These are phyloP conservation scores for Pavo muticus DNA, from an alignment of 2,113 vertebrate genomes.

Conservation along the genomic window DNA sequence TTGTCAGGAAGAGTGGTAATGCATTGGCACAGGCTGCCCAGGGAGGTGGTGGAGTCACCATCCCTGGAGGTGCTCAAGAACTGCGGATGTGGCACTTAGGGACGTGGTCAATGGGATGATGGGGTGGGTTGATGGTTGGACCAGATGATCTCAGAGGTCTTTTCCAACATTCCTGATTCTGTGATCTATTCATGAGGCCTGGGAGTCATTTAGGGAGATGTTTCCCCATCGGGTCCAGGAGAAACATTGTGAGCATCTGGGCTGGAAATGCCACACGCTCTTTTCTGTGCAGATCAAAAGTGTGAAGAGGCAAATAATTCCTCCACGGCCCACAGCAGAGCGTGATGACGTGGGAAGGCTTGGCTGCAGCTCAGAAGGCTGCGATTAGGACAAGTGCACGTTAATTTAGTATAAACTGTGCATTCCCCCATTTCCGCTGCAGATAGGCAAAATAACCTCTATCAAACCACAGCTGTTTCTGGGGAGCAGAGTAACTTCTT, in stretches of 20 bases:
- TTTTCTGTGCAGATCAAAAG: conserved; percentile 38
- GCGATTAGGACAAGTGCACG: not conserved
- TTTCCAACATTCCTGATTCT: no score
- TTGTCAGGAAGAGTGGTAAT: no score
- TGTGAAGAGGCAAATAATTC: conserved; percentile 38
- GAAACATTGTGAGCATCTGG: not conserved
- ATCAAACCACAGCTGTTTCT: not conserved
- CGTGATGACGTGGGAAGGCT: conserved; percentile 4
- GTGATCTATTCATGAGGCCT: not conserved
- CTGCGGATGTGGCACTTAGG: no score
- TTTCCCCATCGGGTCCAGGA: rapidly evolving
- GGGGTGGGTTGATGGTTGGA: no score
- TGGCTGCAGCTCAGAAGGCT: conserved; percentile 7
- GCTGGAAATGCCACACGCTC: conserved; percentile 16
- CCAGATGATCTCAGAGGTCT: no score
- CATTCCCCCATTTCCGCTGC: conserved; percentile 68
- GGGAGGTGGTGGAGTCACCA: no score
- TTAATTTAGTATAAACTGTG: conserved; percentile 46
- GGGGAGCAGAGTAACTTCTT: not conserved
- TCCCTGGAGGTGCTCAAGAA: no score
- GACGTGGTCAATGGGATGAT: no score
- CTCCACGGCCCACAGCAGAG: not conserved
- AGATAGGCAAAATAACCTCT: conserved; percentile 16
- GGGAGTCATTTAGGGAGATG: not conserved
- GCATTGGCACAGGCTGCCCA: no score